Base-by-base conservation (phyloP, 1,140 invertebrate genomes). In the Dolichoris vasculosae region DNA sequence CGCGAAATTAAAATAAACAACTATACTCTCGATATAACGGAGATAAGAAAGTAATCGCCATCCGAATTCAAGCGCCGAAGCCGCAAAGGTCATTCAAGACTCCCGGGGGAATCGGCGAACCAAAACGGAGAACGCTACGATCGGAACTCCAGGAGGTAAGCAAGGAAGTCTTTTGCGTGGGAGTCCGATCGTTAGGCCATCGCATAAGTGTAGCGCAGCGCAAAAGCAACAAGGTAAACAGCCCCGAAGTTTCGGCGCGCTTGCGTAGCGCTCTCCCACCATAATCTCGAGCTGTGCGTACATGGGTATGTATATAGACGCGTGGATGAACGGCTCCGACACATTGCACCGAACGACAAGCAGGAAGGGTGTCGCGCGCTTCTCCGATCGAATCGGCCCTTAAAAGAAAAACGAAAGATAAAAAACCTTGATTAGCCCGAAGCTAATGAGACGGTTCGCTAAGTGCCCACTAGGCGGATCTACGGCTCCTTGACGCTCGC, bases 301-400 rank as follows among this genome's bases (percentile, higher is more conserved):
- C 59, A 51, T 64, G 38, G 71, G 75, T 78, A 85, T 88, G 88
- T 89, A 88, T 88, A 88, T 88, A 88, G 86, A 77, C 82, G 64
- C 79, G 89, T n/a, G 43, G 84, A 43, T 84, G 83, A 77, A 51
- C 85, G 78, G 63, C 85, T 55, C 84, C 67, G 86, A 59, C 87
- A 71, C 83, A 79, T 71, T 79, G 83, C 59, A 69, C 83, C 32
- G 76, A 32, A 32, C 15, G 83, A 73, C 76, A n/a, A 46, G 67
- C 17, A 30, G 73, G 48, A 32, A 48, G 51, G 75, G 71, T 78
- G 38, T 51, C 11, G 23, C 51, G 26, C 69, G 23, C 35, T 17
- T 59, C 23, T 59, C 3, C 55, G 23, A 26, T 17, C 20, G 23
- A 59, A 59, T 59, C 55, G 23, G 55, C 20, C 23, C 55, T 26